Evolutionary conservation across 2,888 invertebrate genomes (phyloP).

Genomic region (Lithophane leautieri): DNA sequence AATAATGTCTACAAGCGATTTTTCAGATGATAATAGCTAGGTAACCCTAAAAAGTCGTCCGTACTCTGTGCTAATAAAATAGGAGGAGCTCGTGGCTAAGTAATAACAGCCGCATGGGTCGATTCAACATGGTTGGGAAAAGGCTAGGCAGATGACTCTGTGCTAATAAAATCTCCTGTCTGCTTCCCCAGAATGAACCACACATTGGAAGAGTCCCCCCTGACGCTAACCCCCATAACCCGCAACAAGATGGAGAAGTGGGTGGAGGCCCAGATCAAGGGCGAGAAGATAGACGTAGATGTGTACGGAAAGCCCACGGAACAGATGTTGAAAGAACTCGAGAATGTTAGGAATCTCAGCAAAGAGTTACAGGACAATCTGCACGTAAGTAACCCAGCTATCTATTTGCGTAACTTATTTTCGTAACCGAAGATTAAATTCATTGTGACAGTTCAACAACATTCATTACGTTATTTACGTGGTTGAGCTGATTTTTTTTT

Average conservation of each 20-base stretch:
- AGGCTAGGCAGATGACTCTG: too few species aligned
- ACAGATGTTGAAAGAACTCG: conserved; percentile 81
- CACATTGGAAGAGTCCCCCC: conserved; percentile 71
- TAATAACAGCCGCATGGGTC: too few species aligned
- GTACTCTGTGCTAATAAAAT: not conserved
- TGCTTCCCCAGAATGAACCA: conserved; percentile 73
- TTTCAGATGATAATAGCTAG: not conserved
- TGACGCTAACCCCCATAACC: conserved; percentile 70
- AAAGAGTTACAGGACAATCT: conserved; percentile 85
- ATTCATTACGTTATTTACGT: too few species aligned
- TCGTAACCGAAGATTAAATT: too few species aligned
- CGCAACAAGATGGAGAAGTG: conserved; percentile 80
- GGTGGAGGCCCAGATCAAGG: conserved; percentile 77
- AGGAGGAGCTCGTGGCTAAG: too few species aligned
- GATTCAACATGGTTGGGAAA: too few species aligned
- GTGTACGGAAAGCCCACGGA: conserved; percentile 84
- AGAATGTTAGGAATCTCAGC: conserved; percentile 83
- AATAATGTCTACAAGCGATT: not conserved
- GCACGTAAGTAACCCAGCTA: conserved; percentile 71
- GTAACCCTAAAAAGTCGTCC: not conserved
- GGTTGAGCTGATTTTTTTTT: too few species aligned
- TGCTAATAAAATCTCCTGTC: not conserved
- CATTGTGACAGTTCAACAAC: too few species aligned
- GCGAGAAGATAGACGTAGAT: conserved; percentile 77
- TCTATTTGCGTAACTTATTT: too few species aligned